Evolutionary conservation across 2,113 vertebrate species (phyloP).

Genomic region (Pseudorasbora parva): DNA sequence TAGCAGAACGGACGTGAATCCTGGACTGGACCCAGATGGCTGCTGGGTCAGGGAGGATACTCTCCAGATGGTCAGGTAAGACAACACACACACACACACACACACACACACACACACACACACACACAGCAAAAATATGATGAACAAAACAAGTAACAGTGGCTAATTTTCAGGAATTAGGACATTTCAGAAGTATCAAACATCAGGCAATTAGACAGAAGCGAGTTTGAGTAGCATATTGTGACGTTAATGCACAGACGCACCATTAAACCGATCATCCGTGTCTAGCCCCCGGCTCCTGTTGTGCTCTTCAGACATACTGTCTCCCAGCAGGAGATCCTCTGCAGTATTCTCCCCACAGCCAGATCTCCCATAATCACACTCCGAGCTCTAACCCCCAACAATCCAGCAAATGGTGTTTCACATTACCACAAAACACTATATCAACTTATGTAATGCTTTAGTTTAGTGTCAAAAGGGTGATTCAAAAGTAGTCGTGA

Average conservation of each 20-base stretch:
- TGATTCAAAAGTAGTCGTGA: background rate
- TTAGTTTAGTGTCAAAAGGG: constrained; percentile 2
- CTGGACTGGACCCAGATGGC: constrained; percentile 58
- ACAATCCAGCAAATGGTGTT: constrained; percentile 38
- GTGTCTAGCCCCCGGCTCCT: constrained; percentile 36
- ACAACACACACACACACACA: constrained; percentile 35
- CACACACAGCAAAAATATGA: constrained; percentile 18
- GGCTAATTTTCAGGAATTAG: constrained; percentile 23
- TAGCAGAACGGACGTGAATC: constrained; percentile 49
- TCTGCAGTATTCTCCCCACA: constrained; percentile 24
- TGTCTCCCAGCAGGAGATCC: constrained; percentile 34
- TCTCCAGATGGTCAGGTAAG: constrained; percentile 62
- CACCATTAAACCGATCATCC: constrained; percentile 30
- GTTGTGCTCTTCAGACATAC: constrained; percentile 32
- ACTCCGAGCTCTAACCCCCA: constrained; percentile 26
- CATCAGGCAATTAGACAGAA: constrained; percentile 40
- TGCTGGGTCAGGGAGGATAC: constrained; percentile 55
- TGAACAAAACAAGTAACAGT: background rate
- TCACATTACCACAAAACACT: constrained; percentile 36
- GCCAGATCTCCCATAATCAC: constrained; percentile 47
- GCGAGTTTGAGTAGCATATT: constrained; percentile 15
- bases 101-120: constrained; percentile 29
- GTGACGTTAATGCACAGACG: constrained; percentile 32
- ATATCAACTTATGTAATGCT: constrained; percentile 25
- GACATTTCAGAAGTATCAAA: constrained; percentile 36